Conservation (phyloP, 2,113 vertebrate species). For the Apus apus region DNA sequence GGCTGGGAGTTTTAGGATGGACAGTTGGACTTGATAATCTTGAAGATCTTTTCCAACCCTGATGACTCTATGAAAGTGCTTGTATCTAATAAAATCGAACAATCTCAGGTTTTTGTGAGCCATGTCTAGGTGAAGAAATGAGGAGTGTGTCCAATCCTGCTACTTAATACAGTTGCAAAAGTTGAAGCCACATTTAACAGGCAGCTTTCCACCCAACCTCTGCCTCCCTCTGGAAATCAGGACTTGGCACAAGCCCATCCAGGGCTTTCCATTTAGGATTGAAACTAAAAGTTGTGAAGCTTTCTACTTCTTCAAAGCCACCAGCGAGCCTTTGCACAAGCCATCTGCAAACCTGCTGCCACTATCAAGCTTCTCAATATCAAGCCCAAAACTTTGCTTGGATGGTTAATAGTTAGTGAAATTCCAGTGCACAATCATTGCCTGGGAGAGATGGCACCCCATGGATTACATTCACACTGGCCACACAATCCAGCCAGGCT, state of each 20-base stretch:
- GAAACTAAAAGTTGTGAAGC: neutral
- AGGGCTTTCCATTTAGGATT: neutral
- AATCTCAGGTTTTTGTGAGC: neutral
- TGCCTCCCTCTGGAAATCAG: neutral
- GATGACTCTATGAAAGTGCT: neutral
- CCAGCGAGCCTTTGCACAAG: neutral
- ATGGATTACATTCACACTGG: neutral
- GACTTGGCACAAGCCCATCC: neutral
- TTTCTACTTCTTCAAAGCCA: neutral
- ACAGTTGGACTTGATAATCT: too few species aligned
- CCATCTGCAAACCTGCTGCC: neutral
- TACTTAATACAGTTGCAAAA: neutral
- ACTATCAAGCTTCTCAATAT: neutral
- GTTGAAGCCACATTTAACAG: neutral
- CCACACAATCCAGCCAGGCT: accelerated
- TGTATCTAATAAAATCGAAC: neutral
- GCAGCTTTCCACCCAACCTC: neutral
- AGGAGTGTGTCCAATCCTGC: neutral
- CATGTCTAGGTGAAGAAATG: neutral
- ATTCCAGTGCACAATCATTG: neutral
- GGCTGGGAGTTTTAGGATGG: too few species aligned
- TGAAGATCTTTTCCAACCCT: too few species aligned
- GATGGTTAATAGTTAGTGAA: neutral
- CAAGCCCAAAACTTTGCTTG: too few species aligned
- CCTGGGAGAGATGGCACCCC: neutral